Evolutionary conservation across 2,888 invertebrate species (phyloP), one percentile per base, ranked within the genome.

Genomic region (Tuta absoluta): DNA sequence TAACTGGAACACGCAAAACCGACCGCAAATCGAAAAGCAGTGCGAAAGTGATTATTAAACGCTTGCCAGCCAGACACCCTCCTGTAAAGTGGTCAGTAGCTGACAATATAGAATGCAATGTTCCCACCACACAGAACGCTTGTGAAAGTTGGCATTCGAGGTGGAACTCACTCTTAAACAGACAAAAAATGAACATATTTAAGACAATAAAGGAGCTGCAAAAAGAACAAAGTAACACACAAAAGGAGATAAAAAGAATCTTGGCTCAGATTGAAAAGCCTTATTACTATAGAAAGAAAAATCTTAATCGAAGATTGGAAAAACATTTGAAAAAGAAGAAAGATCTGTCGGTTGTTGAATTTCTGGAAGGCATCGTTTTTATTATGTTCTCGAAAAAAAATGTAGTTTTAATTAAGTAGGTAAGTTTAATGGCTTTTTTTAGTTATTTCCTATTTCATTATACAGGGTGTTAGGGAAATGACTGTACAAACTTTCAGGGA

Each of bases 111-210:
- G 37, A 33, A 12, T 33, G 33, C n/a, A 37, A 37, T 11, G 1
- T 58, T 4, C 58, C 33, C 33, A 58, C 33, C 33, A 58, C 58
- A 2, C 58, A 58, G 17, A 58, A 58, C 11, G 58, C 33, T 2
- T 33, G 33, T 12, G 58, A 58, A 37, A 58, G 58, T 17, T 58
- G 58, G 58, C 58, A 58, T 58, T 1, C n/a, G 1, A 33, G 58
- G 12, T 58, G 58, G 58, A 58, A 58, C n/a, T 4, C 17, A 19
- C 33, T 58, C 2, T 37, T 12, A 17, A 14, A 37, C 21, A n/a
- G n/a, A n/a, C n/a, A n/a, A 37, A 58, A 58, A 58, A 37, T 11
- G n/a, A 58, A 28, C 10, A 4, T 58, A 1, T 58, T 37, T 17
- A 58, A 58, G 17, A 58, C 58, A 5, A 58, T 58, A 37, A 37